Conservation (phyloP, 2,888 invertebrate species). For the Sarcophaga caerulescens region DNA sequence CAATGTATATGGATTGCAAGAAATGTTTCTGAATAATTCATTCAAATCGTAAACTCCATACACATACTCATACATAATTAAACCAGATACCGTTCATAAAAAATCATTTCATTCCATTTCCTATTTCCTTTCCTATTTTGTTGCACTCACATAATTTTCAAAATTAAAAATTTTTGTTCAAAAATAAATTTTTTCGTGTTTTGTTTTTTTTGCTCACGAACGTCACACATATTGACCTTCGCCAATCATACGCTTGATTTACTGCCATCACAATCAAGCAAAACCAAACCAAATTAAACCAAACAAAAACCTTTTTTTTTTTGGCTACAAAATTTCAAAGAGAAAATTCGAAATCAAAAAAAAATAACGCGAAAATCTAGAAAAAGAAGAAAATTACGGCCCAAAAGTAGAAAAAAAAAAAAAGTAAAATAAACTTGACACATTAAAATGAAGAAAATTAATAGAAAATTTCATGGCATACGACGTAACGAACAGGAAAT, state of each 20-base stretch:
- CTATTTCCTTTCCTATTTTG: slow-evolving; percentile 17
- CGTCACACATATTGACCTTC: slow-evolving; percentile 57
- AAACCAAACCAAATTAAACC: slow-evolving; percentile 1
- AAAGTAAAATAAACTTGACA: slow-evolving; percentile 63
- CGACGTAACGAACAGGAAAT: slow-evolving; percentile 60
- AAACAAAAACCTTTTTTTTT: neutral
- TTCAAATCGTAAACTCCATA: too few species aligned
- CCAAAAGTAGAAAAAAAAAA: neutral
- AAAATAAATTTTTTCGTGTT: slow-evolving; percentile 5
- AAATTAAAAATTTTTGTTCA: slow-evolving; percentile 7
- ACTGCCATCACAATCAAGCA: slow-evolving; percentile 48
- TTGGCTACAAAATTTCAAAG: slow-evolving; percentile 32
- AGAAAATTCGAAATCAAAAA: slow-evolving; percentile 4
- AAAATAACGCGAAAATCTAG: too few species aligned
- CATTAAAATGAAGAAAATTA: slow-evolving; percentile 66
- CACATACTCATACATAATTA: too few species aligned
- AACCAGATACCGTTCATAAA: neutral
- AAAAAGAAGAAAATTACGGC: too few species aligned
- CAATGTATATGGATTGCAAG: too few species aligned
- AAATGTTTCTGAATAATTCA: too few species aligned
- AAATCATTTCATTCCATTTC: slow-evolving; percentile 4
- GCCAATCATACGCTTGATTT: slow-evolving; percentile 65
- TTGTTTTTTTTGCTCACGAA: slow-evolving; percentile 19
- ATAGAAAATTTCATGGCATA: slow-evolving; percentile 61
- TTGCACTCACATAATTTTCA: slow-evolving; percentile 1